Evolutionary conservation across 2,888 invertebrate genomes (phyloP), one percentile per base, ranked within the genome.

Genomic region (Eupithecia pulchellata): DNA sequence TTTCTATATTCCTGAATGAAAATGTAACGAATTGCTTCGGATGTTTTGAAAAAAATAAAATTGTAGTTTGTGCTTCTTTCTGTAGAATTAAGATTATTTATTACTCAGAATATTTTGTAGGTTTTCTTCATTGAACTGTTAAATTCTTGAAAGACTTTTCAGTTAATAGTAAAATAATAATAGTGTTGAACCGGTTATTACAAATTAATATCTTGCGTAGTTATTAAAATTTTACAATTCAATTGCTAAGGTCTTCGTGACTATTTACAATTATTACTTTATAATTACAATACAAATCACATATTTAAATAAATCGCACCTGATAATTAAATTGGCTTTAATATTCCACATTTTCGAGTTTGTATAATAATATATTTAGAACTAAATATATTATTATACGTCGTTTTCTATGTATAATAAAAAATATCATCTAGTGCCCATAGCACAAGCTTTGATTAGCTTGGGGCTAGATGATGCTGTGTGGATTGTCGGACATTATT

Each of bases 161-260:
- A n/a, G 5, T 39, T 17, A 6, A 5, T 39, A 17, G 5, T n/a
- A n/a, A 39, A 39, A 17, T 5, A 8, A 0, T 47, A 11, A 20
- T n/a, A 47, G 4, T 13, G 20, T 52, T 52, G 3, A 47, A 47
- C 20, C 11, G 20, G 20, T 47, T 47, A 47, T 5, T 20, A 9
- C 1, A 47, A 47, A 47, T 3, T 1, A 47, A 47, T 11, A 11
- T 11, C 20, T 25, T 47, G 4, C 20, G 20, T 47, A 47, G 9
- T 47, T 3, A 47, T 25, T 47, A 3, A 47, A 25, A 47, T 47
- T 25, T 47, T 47, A 47, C 47, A 20, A 47, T 47, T 4, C 9
- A 47, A 47, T 25, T 47, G 47, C 20, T 25, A 47, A 47, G 47
- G 47, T 47, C 47, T 47, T 47, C 47, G 20, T 39, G 39, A 39